Evolutionary conservation across 2,888 invertebrate genomes (phyloP).

Genomic region (Apamea epomidion): DNA sequence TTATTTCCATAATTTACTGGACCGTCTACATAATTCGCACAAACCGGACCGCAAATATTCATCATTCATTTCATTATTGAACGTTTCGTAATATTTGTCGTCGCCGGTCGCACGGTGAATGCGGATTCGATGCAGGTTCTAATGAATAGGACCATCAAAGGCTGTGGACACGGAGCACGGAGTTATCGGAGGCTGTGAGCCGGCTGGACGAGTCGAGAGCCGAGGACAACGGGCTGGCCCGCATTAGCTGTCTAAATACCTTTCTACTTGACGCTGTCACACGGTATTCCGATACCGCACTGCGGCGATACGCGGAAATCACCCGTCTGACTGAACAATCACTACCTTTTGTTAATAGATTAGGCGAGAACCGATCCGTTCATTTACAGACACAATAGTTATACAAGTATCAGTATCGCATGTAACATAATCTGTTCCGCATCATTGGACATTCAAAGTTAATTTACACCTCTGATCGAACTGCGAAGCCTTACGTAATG

Average conservation of each 20-base stretch:
- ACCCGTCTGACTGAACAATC: constrained; percentile 46
- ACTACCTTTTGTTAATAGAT: constrained; percentile 53
- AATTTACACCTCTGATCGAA: constrained; percentile 34
- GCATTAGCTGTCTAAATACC: constrained; percentile 67
- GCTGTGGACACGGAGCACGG: constrained; percentile 37
- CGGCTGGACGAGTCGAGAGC: constrained; percentile 62
- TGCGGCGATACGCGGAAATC: constrained; percentile 43
- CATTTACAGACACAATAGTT: constrained; percentile 32
- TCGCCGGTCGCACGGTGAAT: constrained; percentile 28
- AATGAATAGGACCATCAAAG: constrained; percentile 57
- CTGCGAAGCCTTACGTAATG: constrained; percentile 22
- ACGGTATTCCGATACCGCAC: constrained; percentile 35
- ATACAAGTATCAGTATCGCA: constrained; percentile 22
- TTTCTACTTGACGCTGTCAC: constrained; percentile 61
- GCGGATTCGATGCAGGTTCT: constrained; percentile 52
- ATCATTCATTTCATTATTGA: constrained; percentile 35
- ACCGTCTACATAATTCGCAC: constrained; percentile 56
- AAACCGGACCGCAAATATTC: constrained; percentile 56
- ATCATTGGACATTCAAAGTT: constrained; percentile 28
- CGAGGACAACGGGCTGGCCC: constrained; percentile 69
- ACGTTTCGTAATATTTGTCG: constrained; percentile 51
- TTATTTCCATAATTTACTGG: constrained; percentile 67
- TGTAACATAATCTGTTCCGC: constrained; percentile 44
- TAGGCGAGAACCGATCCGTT: constrained; percentile 19
- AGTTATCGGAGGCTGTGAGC: constrained; percentile 65